Base-by-base conservation (phyloP, 2,888 invertebrate species). In the Shargacucullia verbasci region DNA sequence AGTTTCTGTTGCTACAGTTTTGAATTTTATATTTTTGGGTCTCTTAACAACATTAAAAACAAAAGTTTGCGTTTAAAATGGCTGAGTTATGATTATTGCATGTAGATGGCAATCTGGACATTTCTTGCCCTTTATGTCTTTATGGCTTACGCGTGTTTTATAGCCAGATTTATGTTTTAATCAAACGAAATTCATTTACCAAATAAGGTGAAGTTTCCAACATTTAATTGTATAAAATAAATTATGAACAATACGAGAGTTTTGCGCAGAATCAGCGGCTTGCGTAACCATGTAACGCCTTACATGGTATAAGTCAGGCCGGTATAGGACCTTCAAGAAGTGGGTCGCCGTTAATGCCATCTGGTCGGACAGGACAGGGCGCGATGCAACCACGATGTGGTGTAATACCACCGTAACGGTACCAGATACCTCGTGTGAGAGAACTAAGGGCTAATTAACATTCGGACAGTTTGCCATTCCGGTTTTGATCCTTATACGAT, bases 291-390 rank as follows among this genome's bases (percentile, higher is more conserved):
- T 87, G 90, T 69, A 73, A 64, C 70, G 76, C 91, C 92, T 77
- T 92, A 90, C 77, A 91, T 82, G 91, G 91, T 76, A 74, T 77
- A 80, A 77, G 79, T 79, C 83, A 76, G 82, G 80, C 86, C 83
- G 83, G 83, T 77, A 79, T 76, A 76, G 88, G 90, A 89, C 92
- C 92, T 93, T 93, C 90, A 83, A 73, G 80, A 92, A 86, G 90
- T 93, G 89, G 92, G 92, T 91, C 92, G 88, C 69, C 80, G 70
- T 83, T 86, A 87, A 86, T 87, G 87, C 92, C 92, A 92, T 92
- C 91, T 92, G 92, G 92, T 87, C 82, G 82, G 82, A 81, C 88
- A 75, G 84, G 83, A 81, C 84, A 72, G 83, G 87, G 84, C 81
- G 81, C 86, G 86, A 85, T 83, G 88, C 76, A 78, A 80, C 84